phyloP scores from a whole-genome alignment of 1,140 invertebrate species.

The Heliconius nattereri region DNA sequence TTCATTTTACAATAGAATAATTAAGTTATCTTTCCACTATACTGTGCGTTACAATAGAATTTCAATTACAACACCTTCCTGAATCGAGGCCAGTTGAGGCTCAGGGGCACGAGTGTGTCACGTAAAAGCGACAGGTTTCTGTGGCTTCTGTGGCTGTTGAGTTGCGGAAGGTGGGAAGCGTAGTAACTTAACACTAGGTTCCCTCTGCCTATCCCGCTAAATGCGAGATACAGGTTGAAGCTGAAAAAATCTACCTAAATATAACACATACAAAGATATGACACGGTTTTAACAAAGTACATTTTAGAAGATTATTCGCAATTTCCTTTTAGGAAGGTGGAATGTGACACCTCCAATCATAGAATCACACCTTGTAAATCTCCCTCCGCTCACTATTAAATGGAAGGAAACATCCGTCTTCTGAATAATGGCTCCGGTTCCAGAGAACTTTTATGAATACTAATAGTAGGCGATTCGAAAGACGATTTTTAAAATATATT shows the following conservation, averaged over 20 bases:
- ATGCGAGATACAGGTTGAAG: too few relatives aligned
- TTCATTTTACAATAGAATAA: neutral
- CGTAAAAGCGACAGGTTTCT: too few relatives aligned
- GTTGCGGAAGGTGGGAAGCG: too few relatives aligned
- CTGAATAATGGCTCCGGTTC: constrained; percentile 17
- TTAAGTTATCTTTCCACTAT: neutral
- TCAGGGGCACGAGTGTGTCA: too few relatives aligned
- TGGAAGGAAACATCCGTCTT: constrained; percentile 34
- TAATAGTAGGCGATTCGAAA: constrained; percentile 9
- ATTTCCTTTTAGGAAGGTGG: constrained; percentile 44
- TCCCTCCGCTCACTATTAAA: constrained; percentile 28
- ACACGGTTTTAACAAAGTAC: neutral
- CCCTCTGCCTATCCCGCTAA: too few relatives aligned
- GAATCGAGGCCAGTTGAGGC: neutral
- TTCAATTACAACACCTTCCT: neutral
- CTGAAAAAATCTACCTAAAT: too few relatives aligned
- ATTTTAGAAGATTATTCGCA: constrained; percentile 38
- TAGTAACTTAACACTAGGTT: too few relatives aligned
- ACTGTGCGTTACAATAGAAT: neutral
- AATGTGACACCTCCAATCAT: constrained; percentile 45
- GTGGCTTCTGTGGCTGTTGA: too few relatives aligned
- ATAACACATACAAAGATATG: neutral
- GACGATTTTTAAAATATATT: neutral
- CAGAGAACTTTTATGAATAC: constrained; percentile 26
- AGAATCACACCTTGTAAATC: constrained; percentile 44